Conservation (phyloP, 2,888 invertebrate species). For the Leucania comma region DNA sequence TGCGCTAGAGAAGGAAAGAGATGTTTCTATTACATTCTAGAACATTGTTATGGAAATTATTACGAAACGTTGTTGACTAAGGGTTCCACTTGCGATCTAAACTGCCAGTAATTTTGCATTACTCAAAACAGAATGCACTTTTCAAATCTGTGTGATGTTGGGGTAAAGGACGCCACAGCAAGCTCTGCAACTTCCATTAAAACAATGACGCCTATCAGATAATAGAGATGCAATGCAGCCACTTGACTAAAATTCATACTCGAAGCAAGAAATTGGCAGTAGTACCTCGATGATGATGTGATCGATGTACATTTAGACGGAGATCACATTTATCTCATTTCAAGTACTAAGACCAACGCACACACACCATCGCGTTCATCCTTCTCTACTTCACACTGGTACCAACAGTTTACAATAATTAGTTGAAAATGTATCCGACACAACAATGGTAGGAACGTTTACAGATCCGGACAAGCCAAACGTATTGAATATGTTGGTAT, state of each 20-base stretch:
- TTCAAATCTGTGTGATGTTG: not conserved
- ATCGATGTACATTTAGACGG: constrained; percentile 6
- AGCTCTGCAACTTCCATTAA: not conserved
- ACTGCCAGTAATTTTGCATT: not conserved
- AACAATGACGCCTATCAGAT: constrained; percentile 4
- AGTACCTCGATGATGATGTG: constrained; percentile 7
- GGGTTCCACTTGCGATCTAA: constrained; percentile 36
- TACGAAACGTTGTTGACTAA: constrained; percentile 21
- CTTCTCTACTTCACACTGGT: not conserved
- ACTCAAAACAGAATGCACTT: not conserved
- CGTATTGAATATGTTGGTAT: constrained; percentile 56
- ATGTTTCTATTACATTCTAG: constrained; percentile 50
- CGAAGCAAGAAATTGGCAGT: constrained; percentile 3
- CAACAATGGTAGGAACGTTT: constrained; percentile 34
- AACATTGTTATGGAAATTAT: constrained; percentile 24
- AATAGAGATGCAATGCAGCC: not conserved
- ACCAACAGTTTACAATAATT: constrained; percentile 27
- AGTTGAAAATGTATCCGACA: constrained; percentile 14
- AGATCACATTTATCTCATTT: not conserved
- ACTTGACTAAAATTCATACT: not conserved
- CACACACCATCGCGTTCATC: not conserved
- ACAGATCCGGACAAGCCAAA: constrained; percentile 44
- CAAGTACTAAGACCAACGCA: not conserved
- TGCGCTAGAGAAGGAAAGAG: constrained; percentile 37
- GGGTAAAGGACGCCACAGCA: not conserved